A percentile compares a stretch with the other conserved stretches of the same genome.
Conservation (phyloP, 2,888 invertebrate genomes). For the Drosophila stalkeri region DNA sequence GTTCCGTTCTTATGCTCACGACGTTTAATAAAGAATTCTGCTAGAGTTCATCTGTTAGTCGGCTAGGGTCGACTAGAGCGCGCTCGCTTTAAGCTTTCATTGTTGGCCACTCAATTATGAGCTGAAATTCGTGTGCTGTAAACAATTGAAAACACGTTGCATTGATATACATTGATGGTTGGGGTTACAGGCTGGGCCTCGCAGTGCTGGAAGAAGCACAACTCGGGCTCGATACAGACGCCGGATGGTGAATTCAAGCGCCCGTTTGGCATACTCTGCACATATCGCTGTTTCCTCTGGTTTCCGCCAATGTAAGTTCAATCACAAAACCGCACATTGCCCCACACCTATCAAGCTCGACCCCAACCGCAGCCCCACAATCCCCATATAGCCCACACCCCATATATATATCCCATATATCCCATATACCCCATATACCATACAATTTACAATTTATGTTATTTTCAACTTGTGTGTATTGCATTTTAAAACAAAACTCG, state of each 20-base stretch:
- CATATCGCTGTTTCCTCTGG: conserved; percentile 84
- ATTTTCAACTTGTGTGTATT: conserved; percentile 68
- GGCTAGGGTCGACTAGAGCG: not conserved
- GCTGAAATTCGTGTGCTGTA: conserved; percentile 4
- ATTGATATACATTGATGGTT: conserved; percentile 2
- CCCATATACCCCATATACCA: conserved; percentile 1
- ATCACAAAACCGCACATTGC: conserved; percentile 24
- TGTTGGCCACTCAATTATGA: conserved; percentile 5
- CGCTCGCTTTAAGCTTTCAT: not conserved
- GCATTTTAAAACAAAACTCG: conserved; percentile 72
- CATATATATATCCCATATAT: not conserved
- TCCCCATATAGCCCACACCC: not conserved
- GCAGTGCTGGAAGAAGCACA: conserved; percentile 84
- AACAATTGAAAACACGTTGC: conserved; percentile 8
- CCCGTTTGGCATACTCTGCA: conserved; percentile 84
- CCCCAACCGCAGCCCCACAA: conserved; percentile 5
- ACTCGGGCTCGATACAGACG: conserved; percentile 83
- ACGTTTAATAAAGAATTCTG: not conserved
- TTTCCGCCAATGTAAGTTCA: conserved; percentile 84
- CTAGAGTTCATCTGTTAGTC: not conserved
- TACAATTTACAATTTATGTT: conserved; percentile 70
- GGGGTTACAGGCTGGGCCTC: conserved; percentile 80
- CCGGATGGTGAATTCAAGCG: conserved; percentile 84
- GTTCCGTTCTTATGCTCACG: not conserved
- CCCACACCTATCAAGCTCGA: conserved; percentile 2